Evolutionary conservation across 2,113 vertebrate species (phyloP), one percentile per base, ranked within the genome.

Genomic region (Otocyon megalotis): DNA sequence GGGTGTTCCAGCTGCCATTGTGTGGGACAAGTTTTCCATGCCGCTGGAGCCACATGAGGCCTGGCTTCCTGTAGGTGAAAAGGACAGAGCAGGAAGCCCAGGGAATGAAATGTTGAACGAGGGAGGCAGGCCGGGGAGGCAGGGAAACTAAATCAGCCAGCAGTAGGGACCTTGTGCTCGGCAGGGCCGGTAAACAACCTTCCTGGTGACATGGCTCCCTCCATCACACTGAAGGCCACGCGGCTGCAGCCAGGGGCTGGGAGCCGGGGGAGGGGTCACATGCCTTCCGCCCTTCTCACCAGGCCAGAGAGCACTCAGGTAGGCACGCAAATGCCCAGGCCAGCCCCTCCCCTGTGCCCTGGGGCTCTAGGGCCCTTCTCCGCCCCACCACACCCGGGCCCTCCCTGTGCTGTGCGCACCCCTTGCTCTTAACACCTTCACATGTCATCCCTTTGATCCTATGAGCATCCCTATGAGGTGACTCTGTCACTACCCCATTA

Each of bases 161-260:
- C 24, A 0, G 1, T 22, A 2, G 53, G 96, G 74, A 88, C 90
- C 65, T 87, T 92, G 96, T 30, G 20, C 79, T 2, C 72, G 8
- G 74, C 80, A 15, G 76, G 88, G 87, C 83, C 14, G 17, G 81
- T 69, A 80, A 90, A 94, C 83, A 71, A 19, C 95, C 92, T 93
- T 94, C 80, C 86, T 3, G 12, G 62, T 4, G 79, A 69, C 24
- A 2, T 0, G 3, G 88, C 58, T 15, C 71, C 58, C 26, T 97
- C 94, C 95, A 84, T 97, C 72, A 86, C 0, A 0, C 97, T 12
- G 83, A 90, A 98, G 97, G 97, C 97, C 37, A 3, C 1, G 56
- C 54, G 0, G 5, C 37, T 13, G 6, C 12, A 0, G 56, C 10
- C 19, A 4, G 9, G 48, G 43, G 50, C 60, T 2, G 32, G 8